Base-by-base conservation (phyloP, 2,888 invertebrate species). In the Opisthograptis luteolata region DNA sequence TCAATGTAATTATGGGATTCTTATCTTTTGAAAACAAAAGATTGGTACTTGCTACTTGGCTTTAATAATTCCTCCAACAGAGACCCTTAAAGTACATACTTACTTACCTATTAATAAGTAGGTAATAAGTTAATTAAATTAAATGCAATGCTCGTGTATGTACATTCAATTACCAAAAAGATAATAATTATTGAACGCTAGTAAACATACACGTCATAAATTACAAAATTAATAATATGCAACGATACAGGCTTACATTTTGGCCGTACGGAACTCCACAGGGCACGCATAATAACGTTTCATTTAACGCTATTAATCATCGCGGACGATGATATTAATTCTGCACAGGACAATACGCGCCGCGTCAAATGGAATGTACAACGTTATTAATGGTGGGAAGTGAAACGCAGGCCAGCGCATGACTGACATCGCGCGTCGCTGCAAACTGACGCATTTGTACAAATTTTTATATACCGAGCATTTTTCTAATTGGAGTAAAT, bases 241-340 rank as follows among this genome's bases (percentile, higher is more conserved):
- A 44, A 9, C 39, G 22, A 24, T 40, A 15, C 32, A 28, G 25
- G 28, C 30, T 39, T 30, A 44, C 10, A 19, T 37, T 47, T 31
- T 10, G 10, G 39, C 25, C 39, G 42, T 45, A 44, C 43, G 58
- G n/a, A n/a, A n/a, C n/a, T n/a, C n/a, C n/a, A n/a, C n/a, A n/a
- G n/a, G n/a, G n/a, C n/a, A n/a, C n/a, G n/a, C n/a, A 55, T 55
- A 58, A 46, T 57, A n/a, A 60, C 63, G 34, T 66, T 60, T 61
- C 64, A 68, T 60, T 61, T 55, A 41, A 55, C 48, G 58, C 63
- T 55, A 74, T 76, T 69, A 70, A 74, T 73, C 76, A 72, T 65
- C 39, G 46, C 45, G 51, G 60, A 49, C 53, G 66, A 20, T 30
- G 50, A 44, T 44, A 50, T 50, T 70, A 68, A 67, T 66, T 66